Percentiles rank a stretch among this genome's conserved stretches.
phyloP scores from a whole-genome alignment of 2,113 vertebrate species.

The Ammodytes dubius region DNA sequence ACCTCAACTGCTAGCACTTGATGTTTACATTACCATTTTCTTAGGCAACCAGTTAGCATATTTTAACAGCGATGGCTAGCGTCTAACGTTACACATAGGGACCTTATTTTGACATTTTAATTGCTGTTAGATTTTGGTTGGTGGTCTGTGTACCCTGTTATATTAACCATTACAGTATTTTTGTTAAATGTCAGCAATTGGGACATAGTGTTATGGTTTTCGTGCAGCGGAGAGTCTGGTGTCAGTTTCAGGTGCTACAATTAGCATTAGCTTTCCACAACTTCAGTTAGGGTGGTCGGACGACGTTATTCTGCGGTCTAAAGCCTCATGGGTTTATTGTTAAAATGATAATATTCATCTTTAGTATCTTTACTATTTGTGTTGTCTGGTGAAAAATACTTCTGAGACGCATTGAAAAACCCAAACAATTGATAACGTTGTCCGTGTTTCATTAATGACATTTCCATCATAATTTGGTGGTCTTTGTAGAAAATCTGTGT shows the following conservation, averaged over 20 bases:
- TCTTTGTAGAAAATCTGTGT: fast-evolving
- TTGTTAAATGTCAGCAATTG: not conserved
- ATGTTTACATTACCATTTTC: constrained; percentile 71
- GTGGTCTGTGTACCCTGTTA: fast-evolving
- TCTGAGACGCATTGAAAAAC: not conserved
- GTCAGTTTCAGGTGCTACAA: constrained; percentile 36
- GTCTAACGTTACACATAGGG: not conserved
- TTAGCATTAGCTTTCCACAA: constrained; percentile 53
- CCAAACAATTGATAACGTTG: not conserved
- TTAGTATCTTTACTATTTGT: fast-evolving
- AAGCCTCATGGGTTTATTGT: not conserved
- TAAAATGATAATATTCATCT: not conserved
- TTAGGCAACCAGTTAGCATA: constrained; percentile 49
- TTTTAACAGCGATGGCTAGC: constrained; percentile 14
- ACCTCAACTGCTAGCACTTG: not conserved
- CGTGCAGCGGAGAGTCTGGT: constrained; percentile 8
- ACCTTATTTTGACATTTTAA: not conserved
- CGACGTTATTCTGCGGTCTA: not conserved
- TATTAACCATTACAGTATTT: fast-evolving
- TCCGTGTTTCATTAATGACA: too few species aligned
- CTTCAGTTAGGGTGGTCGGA: constrained; percentile 9
- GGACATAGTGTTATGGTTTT: constrained; percentile 27
- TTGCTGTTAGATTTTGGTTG: not conserved
- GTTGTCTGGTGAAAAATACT: not conserved
- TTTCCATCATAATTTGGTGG: not conserved